Percentiles rank a stretch among this genome's conserved stretches.
Evolutionary conservation across 2,888 invertebrate genomes (phyloP).

Genomic region (Physocephala rufipes): DNA sequence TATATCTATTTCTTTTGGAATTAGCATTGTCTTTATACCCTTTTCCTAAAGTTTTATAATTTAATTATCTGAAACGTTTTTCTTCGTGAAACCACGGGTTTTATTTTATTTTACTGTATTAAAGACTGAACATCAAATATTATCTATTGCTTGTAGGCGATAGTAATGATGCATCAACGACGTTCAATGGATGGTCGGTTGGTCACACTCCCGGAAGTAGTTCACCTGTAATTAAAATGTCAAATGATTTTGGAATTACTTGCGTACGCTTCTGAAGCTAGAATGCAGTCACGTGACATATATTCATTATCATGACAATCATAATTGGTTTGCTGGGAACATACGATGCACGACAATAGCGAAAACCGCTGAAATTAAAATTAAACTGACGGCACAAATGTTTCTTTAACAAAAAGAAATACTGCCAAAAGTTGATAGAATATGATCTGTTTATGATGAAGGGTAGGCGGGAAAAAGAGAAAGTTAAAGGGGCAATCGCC

Average conservation of each 20-base stretch:
- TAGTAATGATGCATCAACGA: too few relatives aligned
- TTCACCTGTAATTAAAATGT: slow-evolving; percentile 65
- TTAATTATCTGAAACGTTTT: too few relatives aligned
- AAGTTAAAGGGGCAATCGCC: too few relatives aligned
- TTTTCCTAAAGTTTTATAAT: too few relatives aligned
- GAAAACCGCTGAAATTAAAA: background rate
- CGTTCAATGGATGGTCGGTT: slow-evolving; percentile 10
- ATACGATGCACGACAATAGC: background rate
- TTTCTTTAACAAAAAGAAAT: too few relatives aligned
- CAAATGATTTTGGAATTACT: slow-evolving; percentile 53
- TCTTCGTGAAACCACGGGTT: too few relatives aligned
- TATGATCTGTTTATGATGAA: background rate
- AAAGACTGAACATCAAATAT: too few relatives aligned
- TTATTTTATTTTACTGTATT: too few relatives aligned
- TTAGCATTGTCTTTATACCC: too few relatives aligned
- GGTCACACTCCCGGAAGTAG: slow-evolving; percentile 50
- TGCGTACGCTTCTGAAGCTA: slow-evolving; percentile 9
- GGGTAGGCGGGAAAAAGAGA: too few relatives aligned
- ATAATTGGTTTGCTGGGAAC: slow-evolving; percentile 21
- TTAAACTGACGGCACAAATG: background rate
- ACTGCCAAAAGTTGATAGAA: background rate
- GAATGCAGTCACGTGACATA: slow-evolving; percentile 41
- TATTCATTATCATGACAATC: slow-evolving; percentile 19
- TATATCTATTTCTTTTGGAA: too few relatives aligned
- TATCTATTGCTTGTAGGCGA: too few relatives aligned